Base-by-base conservation (phyloP, 1,140 invertebrate species). In the Papilio machaon region DNA sequence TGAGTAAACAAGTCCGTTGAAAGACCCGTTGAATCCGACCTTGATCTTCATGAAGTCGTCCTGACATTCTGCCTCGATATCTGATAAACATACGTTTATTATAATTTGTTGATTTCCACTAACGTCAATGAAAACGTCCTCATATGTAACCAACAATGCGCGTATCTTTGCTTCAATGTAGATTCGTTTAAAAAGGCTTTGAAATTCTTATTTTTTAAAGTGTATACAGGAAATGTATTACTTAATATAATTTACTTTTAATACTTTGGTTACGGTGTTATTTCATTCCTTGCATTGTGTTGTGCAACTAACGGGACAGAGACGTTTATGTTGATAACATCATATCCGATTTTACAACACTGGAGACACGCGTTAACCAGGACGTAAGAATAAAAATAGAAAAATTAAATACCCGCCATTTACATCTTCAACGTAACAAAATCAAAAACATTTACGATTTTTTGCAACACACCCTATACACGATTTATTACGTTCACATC, bases 41-140 rank as follows among this genome's bases (percentile, higher is more conserved):
- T 97, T 95, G 73, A 99, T 98, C 93, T 98, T 98, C 98, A 99
- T 99, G 90, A 98, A 98, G 91, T 99, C 98, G 89, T 98, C 98
- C 91, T 98, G 98, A 90, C 98, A 99, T 91, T 99, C 98, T 0
- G 98, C 98, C 94, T 98, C 98, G 83, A 99, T 98, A 95, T 98
- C 98, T 99, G 95, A 19, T 52, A 79, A 86, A 47, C 76, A 85
- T 11, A 64, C 4, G 13, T 30, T 7, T 9, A 2, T 23, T 23
- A 30, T 64, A 19, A 19, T 9, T 58, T 19, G 7, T 58, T 58
- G 6, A 43, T 43, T 43, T 43, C 38, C 38, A 43, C 23, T 43
- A 43, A 43, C 38, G 38, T 52, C 15, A 52, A 5, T 52, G 15
- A 52, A 17, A 52, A 52, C 5, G 0, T 2, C 38, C 38, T 4